Percentiles rank a stretch among this genome's conserved stretches.
These are phyloP conservation scores for Pseudeuparius sepicola DNA, from an alignment of 2,888 invertebrate species.

Conservation along the genomic window DNA sequence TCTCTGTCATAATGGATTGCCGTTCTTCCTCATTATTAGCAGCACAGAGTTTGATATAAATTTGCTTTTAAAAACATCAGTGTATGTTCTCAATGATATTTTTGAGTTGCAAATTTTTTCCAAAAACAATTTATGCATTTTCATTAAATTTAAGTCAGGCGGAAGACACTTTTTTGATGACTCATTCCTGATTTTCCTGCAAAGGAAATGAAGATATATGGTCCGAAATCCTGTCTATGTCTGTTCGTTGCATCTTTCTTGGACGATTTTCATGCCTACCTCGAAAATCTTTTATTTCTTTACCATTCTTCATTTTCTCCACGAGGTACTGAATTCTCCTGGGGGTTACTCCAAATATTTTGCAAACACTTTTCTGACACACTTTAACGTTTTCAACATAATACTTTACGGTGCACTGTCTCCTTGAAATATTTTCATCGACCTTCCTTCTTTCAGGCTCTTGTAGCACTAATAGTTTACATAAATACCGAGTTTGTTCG, in stretches of 20 bases:
- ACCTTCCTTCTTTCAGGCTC: slow-evolving; percentile 5
- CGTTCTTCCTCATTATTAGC: slow-evolving; percentile 5
- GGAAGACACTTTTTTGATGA: slow-evolving; percentile 7
- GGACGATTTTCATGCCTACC: slow-evolving; percentile 11
- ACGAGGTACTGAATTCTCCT: slow-evolving; percentile 11
- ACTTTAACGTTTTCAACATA: slow-evolving; percentile 12
- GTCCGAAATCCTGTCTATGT: slow-evolving; percentile 17
- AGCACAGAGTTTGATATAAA: slow-evolving; percentile 5
- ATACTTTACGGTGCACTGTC: slow-evolving; percentile 8
- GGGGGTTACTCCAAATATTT: slow-evolving; percentile 7
- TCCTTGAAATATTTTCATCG: background rate
- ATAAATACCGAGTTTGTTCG: slow-evolving; percentile 9
- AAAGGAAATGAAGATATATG: slow-evolving; percentile 13
- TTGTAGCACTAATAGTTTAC: no score
- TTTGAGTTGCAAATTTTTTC: slow-evolving; percentile 6
- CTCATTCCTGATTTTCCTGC: slow-evolving; percentile 11
- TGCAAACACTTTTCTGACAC: slow-evolving; percentile 13
- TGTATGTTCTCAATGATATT: slow-evolving; percentile 7
- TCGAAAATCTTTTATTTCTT: slow-evolving; percentile 9
- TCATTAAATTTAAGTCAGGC: slow-evolving; percentile 8
- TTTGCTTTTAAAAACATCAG: slow-evolving; percentile 5
- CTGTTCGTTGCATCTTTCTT: slow-evolving; percentile 6
- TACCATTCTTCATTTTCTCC: slow-evolving; percentile 11
- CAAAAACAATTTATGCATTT: slow-evolving; percentile 10
- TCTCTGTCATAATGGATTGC: background rate